Evolutionary conservation across 2,797 vertebrate species (phyloP), one percentile per base, ranked within the genome.

Genomic region (Schizopygopsis pylzovi): DNA sequence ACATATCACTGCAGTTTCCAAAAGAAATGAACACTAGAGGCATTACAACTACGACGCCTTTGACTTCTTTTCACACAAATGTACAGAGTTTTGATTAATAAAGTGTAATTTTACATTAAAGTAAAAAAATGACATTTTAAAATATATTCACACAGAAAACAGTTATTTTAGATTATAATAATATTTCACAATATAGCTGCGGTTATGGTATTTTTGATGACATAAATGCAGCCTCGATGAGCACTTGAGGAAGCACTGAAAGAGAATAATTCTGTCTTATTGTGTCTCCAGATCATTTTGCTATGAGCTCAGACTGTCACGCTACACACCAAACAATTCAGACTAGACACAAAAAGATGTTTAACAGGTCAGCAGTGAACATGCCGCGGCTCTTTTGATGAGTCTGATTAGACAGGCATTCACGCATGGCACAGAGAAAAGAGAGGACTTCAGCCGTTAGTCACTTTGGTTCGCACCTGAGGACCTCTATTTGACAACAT

Each of bases 381-480:
- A 92, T 91, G 91, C 86, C 88, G 89, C 85, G 65, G 87, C 89
- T 89, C 90, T 90, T 91, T 91, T 90, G 87, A 92, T 90, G 92
- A 93, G 89, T 93, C 91, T 93, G 93, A 94, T 95, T 92, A 93
- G 93, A 93, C 93, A 91, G 92, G 93, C 94, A 93, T 90, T 90
- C 93, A 93, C 93, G 93, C 93, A 93, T 94, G 90, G 88, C 94
- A 89, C 68, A 82, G 90, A 76, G 83, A 87, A 90, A 93, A 92
- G 91, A 89, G 88, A 33, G 92, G 92, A 92, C 93, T 93, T 93
- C 91, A 89, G 88, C 73, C 15, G 81, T 86, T 56, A 84, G 88
- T 90, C 79, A 39, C 88, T 85, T 87, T 47, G 59, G 82, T 87
- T 13, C 49, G 83, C 85, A 91, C 90, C 91, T 89, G 89, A 88